A percentile compares a stretch with the other conserved stretches of the same genome.
These are phyloP conservation scores for Oryzaephilus surinamensis DNA, from an alignment of 1,140 invertebrate genomes.

Conservation along the genomic window DNA sequence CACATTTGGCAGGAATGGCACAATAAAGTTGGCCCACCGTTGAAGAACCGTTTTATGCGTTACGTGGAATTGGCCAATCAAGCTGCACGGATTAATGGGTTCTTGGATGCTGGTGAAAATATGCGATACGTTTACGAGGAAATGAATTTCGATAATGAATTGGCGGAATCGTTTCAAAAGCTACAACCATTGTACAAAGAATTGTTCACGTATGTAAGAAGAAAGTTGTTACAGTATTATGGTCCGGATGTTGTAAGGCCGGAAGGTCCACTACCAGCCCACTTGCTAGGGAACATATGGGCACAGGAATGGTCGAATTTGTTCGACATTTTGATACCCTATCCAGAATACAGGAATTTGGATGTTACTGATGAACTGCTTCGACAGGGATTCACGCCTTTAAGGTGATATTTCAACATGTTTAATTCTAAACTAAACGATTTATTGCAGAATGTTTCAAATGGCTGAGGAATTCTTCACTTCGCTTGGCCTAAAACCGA, in stretches of 20 bases:
- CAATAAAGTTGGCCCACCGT: conserved; percentile 60
- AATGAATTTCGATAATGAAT: conserved; percentile 53
- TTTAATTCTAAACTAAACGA: conserved; percentile 2
- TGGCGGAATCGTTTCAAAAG: conserved; percentile 59
- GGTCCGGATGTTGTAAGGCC: conserved; percentile 48
- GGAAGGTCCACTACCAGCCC: conserved; percentile 67
- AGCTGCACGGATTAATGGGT: conserved; percentile 63
- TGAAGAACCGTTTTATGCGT: conserved; percentile 64
- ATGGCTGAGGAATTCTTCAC: conserved; percentile 72
- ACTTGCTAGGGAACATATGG: conserved; percentile 77
- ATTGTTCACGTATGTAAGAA: conserved; percentile 74
- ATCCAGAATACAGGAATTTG: conserved; percentile 54
- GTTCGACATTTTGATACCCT: conserved; percentile 67
- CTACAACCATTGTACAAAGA: conserved; percentile 73
- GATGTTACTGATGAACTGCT: conserved; percentile 69
- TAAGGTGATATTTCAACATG: conserved; percentile 40
- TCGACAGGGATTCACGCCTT: conserved; percentile 57
- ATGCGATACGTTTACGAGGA: conserved; percentile 62
- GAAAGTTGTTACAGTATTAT: conserved; percentile 57
- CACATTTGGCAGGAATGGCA: conserved; percentile 74
- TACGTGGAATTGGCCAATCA: conserved; percentile 71
- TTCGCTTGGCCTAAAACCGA: conserved; percentile 64
- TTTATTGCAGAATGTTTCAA: conserved; percentile 56
- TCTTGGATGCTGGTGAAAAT: conserved; percentile 65
- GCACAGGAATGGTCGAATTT: conserved; percentile 74